Percentiles rank a stretch among this genome's conserved stretches.
Evolutionary conservation across 2,888 invertebrate genomes (phyloP).

Genomic region (Tortricodes alternella): DNA sequence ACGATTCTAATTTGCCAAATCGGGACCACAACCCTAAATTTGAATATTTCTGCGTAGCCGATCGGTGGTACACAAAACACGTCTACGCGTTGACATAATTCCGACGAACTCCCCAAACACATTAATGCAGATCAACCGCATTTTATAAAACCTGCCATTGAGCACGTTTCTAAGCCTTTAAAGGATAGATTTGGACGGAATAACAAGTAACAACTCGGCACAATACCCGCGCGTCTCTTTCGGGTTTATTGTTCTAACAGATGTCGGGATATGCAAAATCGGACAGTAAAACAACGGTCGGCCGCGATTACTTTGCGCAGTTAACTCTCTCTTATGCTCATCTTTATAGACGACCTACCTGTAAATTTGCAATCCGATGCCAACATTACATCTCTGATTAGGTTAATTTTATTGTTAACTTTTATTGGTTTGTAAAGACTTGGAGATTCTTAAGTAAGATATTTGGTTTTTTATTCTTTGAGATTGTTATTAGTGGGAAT

Average conservation of each 20-base stretch:
- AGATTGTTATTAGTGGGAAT: too few relatives aligned
- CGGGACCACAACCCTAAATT: background rate
- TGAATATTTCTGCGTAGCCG: background rate
- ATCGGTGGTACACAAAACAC: background rate
- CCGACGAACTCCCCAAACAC: constrained; percentile 35
- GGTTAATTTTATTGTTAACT: constrained; percentile 9
- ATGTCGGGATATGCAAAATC: constrained; percentile 77
- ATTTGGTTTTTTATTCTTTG: constrained; percentile 6
- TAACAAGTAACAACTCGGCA: constrained; percentile 57
- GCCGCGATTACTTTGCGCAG: constrained; percentile 65
- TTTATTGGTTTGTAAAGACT: background rate
- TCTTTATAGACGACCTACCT: constrained; percentile 74
- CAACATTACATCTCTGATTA: constrained; percentile 64
- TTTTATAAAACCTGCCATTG: constrained; percentile 53
- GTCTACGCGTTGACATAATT: constrained; percentile 3
- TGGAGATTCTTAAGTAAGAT: too few relatives aligned
- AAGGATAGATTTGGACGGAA: constrained; percentile 59
- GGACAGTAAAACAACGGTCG: constrained; percentile 66
- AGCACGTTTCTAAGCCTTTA: constrained; percentile 55
- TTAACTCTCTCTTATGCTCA: constrained; percentile 76
- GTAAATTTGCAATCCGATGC: constrained; percentile 68
- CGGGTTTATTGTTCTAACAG: constrained; percentile 72
- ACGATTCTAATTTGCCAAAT: too few relatives aligned
- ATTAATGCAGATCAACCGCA: constrained; percentile 40
- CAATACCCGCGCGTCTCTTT: constrained; percentile 57